Percentiles rank a stretch among this genome's conserved stretches.
Conservation (phyloP, 2,113 vertebrate species). For the Phycodurus eques region DNA sequence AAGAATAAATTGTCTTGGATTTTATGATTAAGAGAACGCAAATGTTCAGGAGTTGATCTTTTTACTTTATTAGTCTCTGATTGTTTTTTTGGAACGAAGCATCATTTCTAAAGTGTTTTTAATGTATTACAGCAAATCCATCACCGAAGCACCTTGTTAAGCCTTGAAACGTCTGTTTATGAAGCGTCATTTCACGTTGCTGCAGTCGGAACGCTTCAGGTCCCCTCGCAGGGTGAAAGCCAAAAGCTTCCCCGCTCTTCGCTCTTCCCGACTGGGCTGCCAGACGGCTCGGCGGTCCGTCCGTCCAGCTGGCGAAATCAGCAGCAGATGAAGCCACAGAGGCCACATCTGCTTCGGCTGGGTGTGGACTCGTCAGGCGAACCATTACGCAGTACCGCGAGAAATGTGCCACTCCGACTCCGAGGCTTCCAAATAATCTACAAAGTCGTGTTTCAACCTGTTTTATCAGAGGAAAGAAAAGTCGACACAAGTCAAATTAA, state of each 20-base stretch:
- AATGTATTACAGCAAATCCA: neutral
- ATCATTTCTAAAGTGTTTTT: neutral
- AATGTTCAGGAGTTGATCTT: neutral
- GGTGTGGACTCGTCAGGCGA: neutral
- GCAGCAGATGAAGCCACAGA: conserved; percentile 31
- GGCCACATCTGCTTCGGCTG: neutral
- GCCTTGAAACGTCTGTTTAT: neutral
- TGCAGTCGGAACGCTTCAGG: neutral
- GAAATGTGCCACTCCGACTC: neutral
- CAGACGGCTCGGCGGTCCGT: conserved; percentile 29
- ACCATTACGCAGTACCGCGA: neutral
- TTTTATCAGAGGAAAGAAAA: neutral
- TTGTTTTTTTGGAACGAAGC: no score
- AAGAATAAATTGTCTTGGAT: no score
- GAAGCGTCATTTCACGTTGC: neutral
- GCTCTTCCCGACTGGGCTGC: conserved; percentile 2
- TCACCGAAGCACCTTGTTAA: neutral
- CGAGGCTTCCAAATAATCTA: neutral
- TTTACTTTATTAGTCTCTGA: no score
- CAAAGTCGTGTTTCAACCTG: neutral
- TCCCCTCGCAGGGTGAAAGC: conserved; percentile 6
- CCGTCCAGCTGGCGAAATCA: conserved; percentile 40
- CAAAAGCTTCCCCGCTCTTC: neutral
- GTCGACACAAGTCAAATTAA: neutral
- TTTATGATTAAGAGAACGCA: neutral